Percentiles rank a stretch among this genome's conserved stretches.
These are phyloP conservation scores for Meles meles DNA, from an alignment of 2,113 vertebrate species.

Conservation along the genomic window DNA sequence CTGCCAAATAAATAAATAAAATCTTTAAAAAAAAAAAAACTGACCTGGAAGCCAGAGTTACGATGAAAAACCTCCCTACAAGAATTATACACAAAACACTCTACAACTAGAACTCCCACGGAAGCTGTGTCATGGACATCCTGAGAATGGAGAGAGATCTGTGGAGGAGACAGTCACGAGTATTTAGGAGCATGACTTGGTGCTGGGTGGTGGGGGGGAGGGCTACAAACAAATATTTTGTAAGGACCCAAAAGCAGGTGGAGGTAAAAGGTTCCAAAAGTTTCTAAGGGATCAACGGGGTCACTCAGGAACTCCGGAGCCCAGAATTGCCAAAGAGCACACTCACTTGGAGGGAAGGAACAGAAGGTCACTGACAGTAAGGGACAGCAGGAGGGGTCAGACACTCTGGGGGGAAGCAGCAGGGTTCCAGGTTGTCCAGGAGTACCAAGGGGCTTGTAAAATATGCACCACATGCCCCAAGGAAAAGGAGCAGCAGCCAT, in stretches of 20 bases:
- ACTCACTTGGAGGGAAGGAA: background rate
- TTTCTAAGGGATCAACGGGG: background rate
- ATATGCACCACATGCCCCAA: background rate
- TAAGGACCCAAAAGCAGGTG: background rate
- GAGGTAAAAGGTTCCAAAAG: background rate
- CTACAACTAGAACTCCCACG: background rate
- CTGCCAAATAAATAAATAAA: no score
- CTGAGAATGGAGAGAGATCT: background rate
- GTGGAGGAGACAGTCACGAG: background rate
- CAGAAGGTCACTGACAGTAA: background rate
- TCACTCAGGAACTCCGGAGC: background rate
- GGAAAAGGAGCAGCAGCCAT: background rate
- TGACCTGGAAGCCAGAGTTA: background rate
- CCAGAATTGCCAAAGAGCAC: background rate
- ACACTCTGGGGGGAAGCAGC: background rate
- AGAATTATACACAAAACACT: background rate
- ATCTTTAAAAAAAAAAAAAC: no score
- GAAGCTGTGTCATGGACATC: background rate
- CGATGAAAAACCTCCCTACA: background rate
- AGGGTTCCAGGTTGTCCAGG: background rate
- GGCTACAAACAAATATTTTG: background rate
- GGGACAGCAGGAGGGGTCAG: background rate
- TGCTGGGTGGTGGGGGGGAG: fast-evolving
- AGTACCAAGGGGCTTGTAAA: background rate
- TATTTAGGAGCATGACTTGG: background rate